phyloP scores from a whole-genome alignment of 2,113 vertebrate species.

The Platichthys stellatus region DNA sequence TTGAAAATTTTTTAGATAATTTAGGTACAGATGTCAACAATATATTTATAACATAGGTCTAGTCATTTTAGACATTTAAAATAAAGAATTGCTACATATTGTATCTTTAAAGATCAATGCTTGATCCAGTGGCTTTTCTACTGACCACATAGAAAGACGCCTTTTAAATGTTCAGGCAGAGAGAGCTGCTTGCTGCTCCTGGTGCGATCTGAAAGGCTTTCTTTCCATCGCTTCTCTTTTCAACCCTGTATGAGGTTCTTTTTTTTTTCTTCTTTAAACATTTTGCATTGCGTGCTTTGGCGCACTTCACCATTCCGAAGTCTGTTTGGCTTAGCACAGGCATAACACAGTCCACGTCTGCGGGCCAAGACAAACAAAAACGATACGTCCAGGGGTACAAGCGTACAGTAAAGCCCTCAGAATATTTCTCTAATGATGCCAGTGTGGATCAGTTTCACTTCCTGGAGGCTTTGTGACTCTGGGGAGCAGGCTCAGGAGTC shows the following conservation, averaged over 20 bases:
- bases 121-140: neutral
- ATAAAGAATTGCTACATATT: too few relatives aligned
- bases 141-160: neutral
- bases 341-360: conserved; percentile 68
- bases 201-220: conserved; percentile 33
- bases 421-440: conserved; percentile 82
- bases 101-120: neutral
- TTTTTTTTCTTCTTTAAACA: conserved; percentile 42
- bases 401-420: conserved; percentile 64
- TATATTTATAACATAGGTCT: too few relatives aligned
- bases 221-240: conserved; percentile 62
- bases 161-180: neutral
- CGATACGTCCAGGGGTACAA: conserved; percentile 76
- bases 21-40: too few relatives aligned
- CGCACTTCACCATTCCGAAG: conserved; percentile 71
- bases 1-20: too few relatives aligned
- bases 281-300: conserved; percentile 78
- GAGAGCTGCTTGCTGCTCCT: conserved; percentile 20
- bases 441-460: conserved; percentile 76
- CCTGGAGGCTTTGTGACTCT: conserved; percentile 58
- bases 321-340: conserved; percentile 82
- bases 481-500: conserved; percentile 22
- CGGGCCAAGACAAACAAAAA: conserved; percentile 82
- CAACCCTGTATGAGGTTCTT: conserved; percentile 59
- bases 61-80: too few relatives aligned